Evolutionary conservation across 2,888 invertebrate genomes (phyloP).

Genomic region (Microplitis manilae): DNA sequence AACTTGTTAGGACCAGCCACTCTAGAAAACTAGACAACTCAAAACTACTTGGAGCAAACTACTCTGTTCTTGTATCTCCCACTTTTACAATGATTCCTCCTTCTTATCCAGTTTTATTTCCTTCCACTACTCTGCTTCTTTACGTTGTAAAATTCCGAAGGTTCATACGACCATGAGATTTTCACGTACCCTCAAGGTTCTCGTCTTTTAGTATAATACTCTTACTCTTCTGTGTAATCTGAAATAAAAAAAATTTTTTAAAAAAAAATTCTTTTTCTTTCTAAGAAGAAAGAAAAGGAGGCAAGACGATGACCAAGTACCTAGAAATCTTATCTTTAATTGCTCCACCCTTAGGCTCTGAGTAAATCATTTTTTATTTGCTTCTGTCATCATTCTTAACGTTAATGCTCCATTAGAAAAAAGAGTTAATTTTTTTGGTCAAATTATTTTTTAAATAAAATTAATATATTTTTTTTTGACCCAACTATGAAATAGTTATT

Average conservation of each 20-base stretch:
- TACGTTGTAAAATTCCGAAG: background rate
- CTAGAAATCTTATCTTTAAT: slow-evolving; percentile 23
- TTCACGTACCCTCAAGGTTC: slow-evolving; percentile 28
- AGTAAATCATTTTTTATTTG: slow-evolving; percentile 22
- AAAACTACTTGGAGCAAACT: slow-evolving; percentile 39
- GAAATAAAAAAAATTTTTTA: slow-evolving; percentile 16
- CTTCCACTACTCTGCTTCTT: background rate
- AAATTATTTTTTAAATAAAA: background rate
- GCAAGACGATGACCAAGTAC: slow-evolving; percentile 24
- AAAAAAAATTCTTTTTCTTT: slow-evolving; percentile 10
- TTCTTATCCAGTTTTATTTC: slow-evolving; percentile 45
- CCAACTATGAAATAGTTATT: background rate
- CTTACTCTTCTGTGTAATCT: slow-evolving; percentile 6
- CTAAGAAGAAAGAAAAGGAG: slow-evolving; percentile 42
- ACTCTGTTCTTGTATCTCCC: slow-evolving; percentile 40
- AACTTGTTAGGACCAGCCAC: slow-evolving; percentile 57
- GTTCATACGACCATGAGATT: slow-evolving; percentile 25
- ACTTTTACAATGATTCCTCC: slow-evolving; percentile 25
- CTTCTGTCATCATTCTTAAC: slow-evolving; percentile 8
- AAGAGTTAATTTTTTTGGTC: background rate
- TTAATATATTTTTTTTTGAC: background rate
- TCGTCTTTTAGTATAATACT: slow-evolving; percentile 20
- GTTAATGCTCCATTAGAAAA: background rate
- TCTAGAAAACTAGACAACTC: slow-evolving; percentile 55
- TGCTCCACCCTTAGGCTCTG: slow-evolving; percentile 18